Evolutionary conservation across 2,113 vertebrate species (phyloP), one percentile per base, ranked within the genome.

Genomic region (Trematocara variabile): DNA sequence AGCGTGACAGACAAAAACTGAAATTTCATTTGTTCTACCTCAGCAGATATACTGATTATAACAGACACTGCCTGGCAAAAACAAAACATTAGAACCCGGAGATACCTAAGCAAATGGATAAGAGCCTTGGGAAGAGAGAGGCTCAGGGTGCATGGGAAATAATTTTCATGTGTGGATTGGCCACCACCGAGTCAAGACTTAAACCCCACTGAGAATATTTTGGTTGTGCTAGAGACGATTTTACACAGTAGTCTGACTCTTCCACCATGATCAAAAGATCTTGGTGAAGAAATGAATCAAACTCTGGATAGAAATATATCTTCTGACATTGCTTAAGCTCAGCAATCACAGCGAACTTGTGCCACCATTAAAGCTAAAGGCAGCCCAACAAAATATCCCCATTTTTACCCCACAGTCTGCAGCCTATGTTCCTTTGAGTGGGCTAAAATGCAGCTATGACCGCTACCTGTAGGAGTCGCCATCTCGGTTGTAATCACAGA

Each of bases 401-500:
- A 73, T 10, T 46, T 46, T 46, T 46, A 34, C 58, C 22, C 39
- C 22, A 28, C 39, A 46, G 41, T 46, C 20, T 25, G 37, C 18
- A 55, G 7, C n/a, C 30, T 6, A 54, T 13, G 8, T 55, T 81
- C 7, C 14, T 73, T 46, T 46, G 13, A 75, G 16, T 18, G 25
- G 25, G 25, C 14, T 46, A 10, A 20, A 65, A 8, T 80, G 84
- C 54, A 88, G 41, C 85, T 54, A 48, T 79, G 39, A 5, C 84
- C 58, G 92, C 93, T 80, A 99, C 99, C 99, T 97, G 88, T 99
- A 99, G 1, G 99, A 99, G 95, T 99, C 99, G 41, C 99, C 99
- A 58, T 99, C 99, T 95, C 99, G 96, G 96, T 99, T 99, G 94
- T 99, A 99, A 94, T 99, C 99, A 55, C 99, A 99, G 88, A 99